phyloP scores from a whole-genome alignment of 1,140 invertebrate genomes.

The Popillia japonica region DNA sequence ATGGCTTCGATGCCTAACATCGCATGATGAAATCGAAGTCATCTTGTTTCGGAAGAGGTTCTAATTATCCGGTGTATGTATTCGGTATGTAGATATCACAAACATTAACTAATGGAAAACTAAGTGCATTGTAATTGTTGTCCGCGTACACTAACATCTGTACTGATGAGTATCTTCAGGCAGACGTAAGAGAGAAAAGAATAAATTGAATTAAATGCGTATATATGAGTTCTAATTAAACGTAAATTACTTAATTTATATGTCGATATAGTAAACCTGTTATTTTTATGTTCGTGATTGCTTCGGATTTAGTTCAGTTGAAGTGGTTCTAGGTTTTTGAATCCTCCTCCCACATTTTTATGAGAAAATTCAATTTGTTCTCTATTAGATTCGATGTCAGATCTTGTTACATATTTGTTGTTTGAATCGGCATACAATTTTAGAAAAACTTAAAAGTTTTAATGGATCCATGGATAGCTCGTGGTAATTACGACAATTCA shows the following conservation, averaged over 20 bases:
- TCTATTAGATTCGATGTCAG: no score
- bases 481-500: no score
- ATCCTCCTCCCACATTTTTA: no score
- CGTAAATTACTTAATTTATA: neutral
- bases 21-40: neutral
- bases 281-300: no score
- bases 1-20: neutral
- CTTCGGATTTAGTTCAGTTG: no score
- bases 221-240: conserved; percentile 1
- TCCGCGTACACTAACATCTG: conserved; percentile 16
- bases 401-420: no score
- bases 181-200: neutral
- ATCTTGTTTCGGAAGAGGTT: conserved; percentile 9
- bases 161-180: conserved; percentile 3
- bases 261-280: no score
- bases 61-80: conserved; percentile 11
- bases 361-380: no score
- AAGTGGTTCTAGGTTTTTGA: no score
- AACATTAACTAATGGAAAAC: conserved; percentile 27
- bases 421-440: no score
- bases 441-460: no score
- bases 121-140: conserved; percentile 30
- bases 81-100: neutral
- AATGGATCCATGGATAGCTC: no score
- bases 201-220: neutral